Base-by-base conservation (phyloP, 2,113 vertebrate species). In the Agapornis roseicollis region DNA sequence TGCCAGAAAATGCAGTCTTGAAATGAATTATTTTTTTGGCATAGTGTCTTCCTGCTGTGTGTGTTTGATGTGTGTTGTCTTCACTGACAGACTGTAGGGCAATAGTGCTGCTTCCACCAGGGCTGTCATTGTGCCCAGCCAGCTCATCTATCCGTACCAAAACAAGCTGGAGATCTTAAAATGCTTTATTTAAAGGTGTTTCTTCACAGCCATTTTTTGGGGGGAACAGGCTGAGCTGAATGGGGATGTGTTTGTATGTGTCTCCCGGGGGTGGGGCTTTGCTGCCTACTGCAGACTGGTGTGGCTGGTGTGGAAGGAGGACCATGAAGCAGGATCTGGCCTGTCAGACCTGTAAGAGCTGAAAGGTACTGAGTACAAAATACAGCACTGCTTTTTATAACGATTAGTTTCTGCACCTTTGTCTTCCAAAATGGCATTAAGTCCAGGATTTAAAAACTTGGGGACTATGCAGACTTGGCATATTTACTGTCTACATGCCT, bases 1-100 rank as follows among this genome's bases (percentile, higher is more conserved):
- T 96, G 98, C 98, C 98, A 98, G 98, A 98, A 94, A 96, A 97
- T 88, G 94, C 88, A 94, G 49, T 92, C 90, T 89, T 82, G 46
- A 71, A 80, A 70, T 56, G 46, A 80, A 15, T 68, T 33, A 7
- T 24, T 83, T n/a, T 94, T 90, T 88, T 39, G 88, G 93, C 84
- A 66, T 91, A 31, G 35, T 1, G 46, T 85, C 94, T 96, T 97
- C 96, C 94, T 94, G 93, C 93, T 42, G 8, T 73, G 64, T 83
- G 63, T 20, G 10, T 82, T 96, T 79, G 94, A 41, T 70, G 90
- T 92, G 64, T 10, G 6, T 94, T 92, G 72, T 64, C 90, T 69
- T 85, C 82, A 61, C 60, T 79, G 85, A 95, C 2, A 60, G 89
- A 77, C 64, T 9, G 28, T 88, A 66, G 11, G 15, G 74, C 90